Percentiles rank a stretch among this genome's conserved stretches.
Evolutionary conservation across 2,797 vertebrate species (phyloP).

Genomic region (Delichon dasypus): DNA sequence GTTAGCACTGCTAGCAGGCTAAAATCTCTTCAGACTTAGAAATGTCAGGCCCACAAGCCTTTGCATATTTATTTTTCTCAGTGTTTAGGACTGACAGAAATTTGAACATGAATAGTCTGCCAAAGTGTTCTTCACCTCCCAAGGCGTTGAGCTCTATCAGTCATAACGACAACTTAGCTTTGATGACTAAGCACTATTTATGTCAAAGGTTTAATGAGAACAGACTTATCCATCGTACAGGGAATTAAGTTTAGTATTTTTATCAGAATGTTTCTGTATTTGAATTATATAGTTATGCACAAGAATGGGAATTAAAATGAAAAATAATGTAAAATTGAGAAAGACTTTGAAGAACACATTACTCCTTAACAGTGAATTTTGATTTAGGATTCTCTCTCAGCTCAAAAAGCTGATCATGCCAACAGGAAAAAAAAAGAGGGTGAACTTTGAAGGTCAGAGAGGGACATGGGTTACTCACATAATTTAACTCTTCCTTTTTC

Average conservation of each 20-base stretch:
- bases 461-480: background rate
- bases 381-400: background rate
- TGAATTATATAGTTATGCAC: background rate
- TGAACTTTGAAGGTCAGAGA: background rate
- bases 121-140: slow-evolving; percentile 10
- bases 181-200: slow-evolving; percentile 9
- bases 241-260: background rate
- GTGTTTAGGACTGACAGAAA: background rate
- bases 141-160: background rate
- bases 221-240: background rate
- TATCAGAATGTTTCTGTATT: background rate
- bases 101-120: background rate
- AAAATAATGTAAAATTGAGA: background rate
- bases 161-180: background rate
- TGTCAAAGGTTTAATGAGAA: slow-evolving; percentile 25
- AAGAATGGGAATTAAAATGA: background rate
- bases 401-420: background rate
- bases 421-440: background rate
- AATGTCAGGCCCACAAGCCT: background rate
- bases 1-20: too few species aligned
- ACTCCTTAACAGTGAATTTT: background rate
- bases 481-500: background rate
- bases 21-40: too few species aligned
- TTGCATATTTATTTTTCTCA: slow-evolving; percentile 12
- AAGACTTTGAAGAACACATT: background rate